A percentile compares a stretch with the other conserved stretches of the same genome.
Evolutionary conservation across 1,140 invertebrate species (phyloP).

Genomic region (Eupeodes corollae): DNA sequence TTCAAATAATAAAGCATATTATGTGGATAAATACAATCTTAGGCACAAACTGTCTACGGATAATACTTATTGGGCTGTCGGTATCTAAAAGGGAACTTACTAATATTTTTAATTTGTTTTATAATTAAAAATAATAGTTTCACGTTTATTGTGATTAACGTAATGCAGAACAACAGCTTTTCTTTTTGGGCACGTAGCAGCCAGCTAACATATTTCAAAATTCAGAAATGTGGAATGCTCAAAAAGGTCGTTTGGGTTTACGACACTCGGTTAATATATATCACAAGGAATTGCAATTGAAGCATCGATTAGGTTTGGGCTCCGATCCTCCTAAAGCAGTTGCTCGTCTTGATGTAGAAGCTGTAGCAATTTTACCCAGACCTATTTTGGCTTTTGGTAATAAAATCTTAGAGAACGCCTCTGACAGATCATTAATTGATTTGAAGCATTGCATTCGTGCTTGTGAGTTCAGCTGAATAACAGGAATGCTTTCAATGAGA

Average conservation of each 20-base stretch:
- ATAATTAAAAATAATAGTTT: not conserved
- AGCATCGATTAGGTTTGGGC: not conserved
- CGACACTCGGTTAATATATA: not conserved
- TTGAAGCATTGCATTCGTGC: constrained; percentile 5
- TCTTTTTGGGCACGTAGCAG: not conserved
- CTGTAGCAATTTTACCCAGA: not conserved
- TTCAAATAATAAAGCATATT: no score
- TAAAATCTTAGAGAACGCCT: constrained; percentile 1
- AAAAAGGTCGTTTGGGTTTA: constrained; percentile 2
- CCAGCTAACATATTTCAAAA: not conserved
- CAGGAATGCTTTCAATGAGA: constrained; percentile 15
- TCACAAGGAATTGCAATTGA: constrained; percentile 2
- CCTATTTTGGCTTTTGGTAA: not conserved
- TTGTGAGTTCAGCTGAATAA: constrained; percentile 9
- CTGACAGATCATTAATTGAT: not conserved
- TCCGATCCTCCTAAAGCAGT: not conserved
- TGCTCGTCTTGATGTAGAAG: not conserved
- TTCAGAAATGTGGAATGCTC: not conserved
- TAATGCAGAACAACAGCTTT: not conserved
- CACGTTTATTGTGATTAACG: not conserved
- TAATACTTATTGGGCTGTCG: not conserved
- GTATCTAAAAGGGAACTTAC: not conserved
- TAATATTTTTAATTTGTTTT: not conserved
- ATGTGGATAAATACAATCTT: no score
- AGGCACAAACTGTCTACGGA: not conserved